A percentile compares a stretch with the other conserved stretches of the same genome.
These are phyloP conservation scores for Poeciliopsis turrubarensis DNA, from an alignment of 2,113 vertebrate genomes.

Conservation along the genomic window DNA sequence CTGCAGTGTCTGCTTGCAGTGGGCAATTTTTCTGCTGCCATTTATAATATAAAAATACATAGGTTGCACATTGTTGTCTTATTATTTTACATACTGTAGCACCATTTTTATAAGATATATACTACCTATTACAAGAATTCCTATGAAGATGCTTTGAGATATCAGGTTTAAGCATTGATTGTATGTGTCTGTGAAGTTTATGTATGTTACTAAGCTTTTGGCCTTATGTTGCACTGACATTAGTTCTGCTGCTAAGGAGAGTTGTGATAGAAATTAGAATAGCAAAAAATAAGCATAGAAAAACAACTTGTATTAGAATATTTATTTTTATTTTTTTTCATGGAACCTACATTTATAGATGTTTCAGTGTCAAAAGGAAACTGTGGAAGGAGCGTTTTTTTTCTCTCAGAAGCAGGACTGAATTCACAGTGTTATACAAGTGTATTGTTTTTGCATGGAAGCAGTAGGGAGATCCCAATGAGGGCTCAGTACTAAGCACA, in stretches of 20 bases:
- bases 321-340: conserved; percentile 27
- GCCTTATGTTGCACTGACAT: conserved; percentile 39
- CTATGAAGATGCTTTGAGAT: conserved; percentile 35
- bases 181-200: conserved; percentile 47
- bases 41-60: conserved; percentile 29
- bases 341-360: conserved; percentile 44
- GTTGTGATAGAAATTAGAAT: conserved; percentile 27
- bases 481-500: conserved; percentile 53
- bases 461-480: conserved; percentile 26
- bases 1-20: conserved; percentile 37
- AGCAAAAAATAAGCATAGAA: conserved; percentile 36
- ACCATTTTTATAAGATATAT: conserved; percentile 31
- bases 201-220: conserved; percentile 32
- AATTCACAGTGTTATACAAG: conserved; percentile 39
- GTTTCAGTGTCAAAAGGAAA: conserved; percentile 41
- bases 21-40: conserved; percentile 8
- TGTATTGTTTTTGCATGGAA: conserved; percentile 69
- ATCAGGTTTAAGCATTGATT: conserved; percentile 52
- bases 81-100: conserved; percentile 58
- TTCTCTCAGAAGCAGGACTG: conserved; percentile 35
- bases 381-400: conserved; percentile 16
- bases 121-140: conserved; percentile 49
- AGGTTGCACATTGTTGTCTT: conserved; percentile 42
- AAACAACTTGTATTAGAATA: conserved; percentile 5
- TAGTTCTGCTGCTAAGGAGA: conserved; percentile 38